Conservation (phyloP, 1,140 invertebrate species). For the Conus betulinus region DNA sequence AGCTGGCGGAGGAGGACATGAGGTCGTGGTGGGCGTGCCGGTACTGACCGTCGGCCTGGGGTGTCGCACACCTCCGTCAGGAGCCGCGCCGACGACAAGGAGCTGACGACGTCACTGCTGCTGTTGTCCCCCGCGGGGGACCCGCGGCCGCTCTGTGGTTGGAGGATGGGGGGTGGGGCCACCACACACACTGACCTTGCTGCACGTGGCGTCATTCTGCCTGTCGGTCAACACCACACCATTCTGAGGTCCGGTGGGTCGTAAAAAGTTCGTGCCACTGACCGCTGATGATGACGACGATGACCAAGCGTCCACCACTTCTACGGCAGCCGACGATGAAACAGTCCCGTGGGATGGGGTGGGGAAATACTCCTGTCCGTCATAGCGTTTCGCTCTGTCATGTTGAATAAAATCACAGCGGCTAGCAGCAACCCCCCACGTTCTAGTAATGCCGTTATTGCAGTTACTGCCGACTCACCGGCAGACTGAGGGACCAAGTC, state of each 20-base stretch:
- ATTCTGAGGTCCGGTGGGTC: neutral
- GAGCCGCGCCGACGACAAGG: neutral
- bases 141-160: neutral
- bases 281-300: too few relatives aligned
- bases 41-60: neutral
- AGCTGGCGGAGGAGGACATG: conserved; percentile 32
- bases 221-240: neutral
- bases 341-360: neutral
- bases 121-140: conserved; percentile 1
- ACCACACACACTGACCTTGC: neutral
- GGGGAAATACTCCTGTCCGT: neutral
- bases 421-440: neutral
- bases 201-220: neutral
- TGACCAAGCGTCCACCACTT: too few relatives aligned
- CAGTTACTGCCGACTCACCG: too few relatives aligned
- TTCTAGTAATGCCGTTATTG: too few relatives aligned
- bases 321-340: too few relatives aligned
- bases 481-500: too few relatives aligned
- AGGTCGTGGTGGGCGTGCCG: neutral
- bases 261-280: too few relatives aligned
- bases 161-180: neutral
- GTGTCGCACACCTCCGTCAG: conserved; percentile 35
- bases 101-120: neutral
- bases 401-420: neutral
- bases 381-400: neutral